Evolutionary conservation across 1,140 invertebrate genomes (phyloP).

Genomic region (Cydia strobilella): DNA sequence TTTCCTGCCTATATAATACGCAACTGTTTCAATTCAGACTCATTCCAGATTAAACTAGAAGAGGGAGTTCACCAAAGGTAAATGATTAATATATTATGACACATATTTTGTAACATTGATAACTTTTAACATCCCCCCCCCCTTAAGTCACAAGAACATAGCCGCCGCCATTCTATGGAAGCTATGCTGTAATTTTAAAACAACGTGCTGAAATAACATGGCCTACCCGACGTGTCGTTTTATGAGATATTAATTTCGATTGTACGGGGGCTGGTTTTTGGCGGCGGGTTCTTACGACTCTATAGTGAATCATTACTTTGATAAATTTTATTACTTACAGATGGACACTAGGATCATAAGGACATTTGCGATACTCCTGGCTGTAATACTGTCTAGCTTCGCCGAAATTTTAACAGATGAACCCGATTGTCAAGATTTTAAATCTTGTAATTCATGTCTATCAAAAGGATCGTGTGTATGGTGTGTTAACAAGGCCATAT

Average conservation of each 20-base stretch:
- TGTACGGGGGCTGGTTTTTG: too few relatives aligned
- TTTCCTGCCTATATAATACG: constrained; percentile 8
- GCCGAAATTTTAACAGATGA: constrained; percentile 35
- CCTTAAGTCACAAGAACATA: too few relatives aligned
- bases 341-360: not conserved
- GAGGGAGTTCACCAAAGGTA: constrained; percentile 12
- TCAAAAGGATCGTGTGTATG: constrained; percentile 51
- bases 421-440: constrained; percentile 42
- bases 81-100: not conserved
- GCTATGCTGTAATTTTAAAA: too few relatives aligned
- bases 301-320: not conserved
- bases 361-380: not conserved
- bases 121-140: not conserved
- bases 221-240: too few relatives aligned
- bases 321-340: not conserved
- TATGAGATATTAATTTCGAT: not conserved
- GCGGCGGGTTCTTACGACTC: too few relatives aligned
- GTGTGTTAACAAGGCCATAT: constrained; percentile 65
- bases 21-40: not conserved
- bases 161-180: too few relatives aligned
- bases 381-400: not conserved
- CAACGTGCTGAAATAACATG: too few relatives aligned
- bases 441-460: constrained; percentile 55
- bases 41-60: constrained; percentile 16
- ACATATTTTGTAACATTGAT: not conserved